A percentile compares a stretch with the other conserved stretches of the same genome.
Conservation (phyloP, 2,797 vertebrate species). For the Brachyalestes nurse region DNA sequence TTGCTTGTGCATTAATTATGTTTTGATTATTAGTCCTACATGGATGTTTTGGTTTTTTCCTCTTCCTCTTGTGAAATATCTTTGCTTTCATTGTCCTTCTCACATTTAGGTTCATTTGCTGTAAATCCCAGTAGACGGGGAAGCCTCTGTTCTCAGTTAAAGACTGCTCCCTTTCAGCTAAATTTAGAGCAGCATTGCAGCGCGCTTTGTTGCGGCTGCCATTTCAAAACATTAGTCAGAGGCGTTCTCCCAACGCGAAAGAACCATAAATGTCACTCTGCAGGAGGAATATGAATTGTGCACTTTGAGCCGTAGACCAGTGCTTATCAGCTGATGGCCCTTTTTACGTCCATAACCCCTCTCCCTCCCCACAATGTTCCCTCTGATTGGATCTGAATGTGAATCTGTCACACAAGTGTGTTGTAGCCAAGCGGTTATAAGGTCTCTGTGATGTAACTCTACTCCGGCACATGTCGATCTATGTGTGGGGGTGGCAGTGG, state of each 20-base stretch:
- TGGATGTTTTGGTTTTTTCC: not conserved
- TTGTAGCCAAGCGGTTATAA: constrained; percentile 62
- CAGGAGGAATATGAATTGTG: constrained; percentile 24
- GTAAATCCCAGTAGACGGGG: not conserved
- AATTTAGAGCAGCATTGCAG: constrained; percentile 61
- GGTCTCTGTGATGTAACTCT: constrained; percentile 69
- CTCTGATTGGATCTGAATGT: constrained; percentile 58
- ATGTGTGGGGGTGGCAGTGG: constrained; percentile 69
- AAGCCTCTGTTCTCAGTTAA: constrained; percentile 47
- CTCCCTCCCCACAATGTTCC: constrained; percentile 38
- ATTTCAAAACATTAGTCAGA: constrained; percentile 30
- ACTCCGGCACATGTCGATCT: constrained; percentile 77
- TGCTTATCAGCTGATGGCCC: constrained; percentile 67
- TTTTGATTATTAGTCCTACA: no score
- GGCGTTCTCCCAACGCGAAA: not conserved
- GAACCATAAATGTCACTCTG: constrained; percentile 3
- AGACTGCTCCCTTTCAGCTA: constrained; percentile 62
- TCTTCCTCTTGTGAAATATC: not conserved
- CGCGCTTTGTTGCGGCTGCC: constrained; percentile 54
- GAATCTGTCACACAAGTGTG: constrained; percentile 65
- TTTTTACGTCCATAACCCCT: constrained; percentile 52
- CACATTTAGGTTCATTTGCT: not conserved
- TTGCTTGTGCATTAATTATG: not conserved
- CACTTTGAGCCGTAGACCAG: constrained; percentile 65
- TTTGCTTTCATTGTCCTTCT: constrained; percentile 6